Evolutionary conservation across 2,888 invertebrate genomes (phyloP).

Genomic region (Argynnis bischoffii): DNA sequence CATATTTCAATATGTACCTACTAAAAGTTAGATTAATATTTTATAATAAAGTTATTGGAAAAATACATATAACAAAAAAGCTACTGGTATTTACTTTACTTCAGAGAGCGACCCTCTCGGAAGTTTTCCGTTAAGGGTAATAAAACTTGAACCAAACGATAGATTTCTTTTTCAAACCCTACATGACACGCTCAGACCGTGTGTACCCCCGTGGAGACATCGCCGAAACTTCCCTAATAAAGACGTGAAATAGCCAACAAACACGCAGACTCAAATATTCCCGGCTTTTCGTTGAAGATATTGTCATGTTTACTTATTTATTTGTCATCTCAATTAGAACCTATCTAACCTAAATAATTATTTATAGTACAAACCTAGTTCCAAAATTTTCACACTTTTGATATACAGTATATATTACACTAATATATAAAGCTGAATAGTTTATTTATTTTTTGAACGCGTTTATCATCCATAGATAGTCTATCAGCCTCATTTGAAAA

Average conservation of each 20-base stretch:
- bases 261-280: slow-evolving; percentile 40
- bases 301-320: not conserved
- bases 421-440: too few species aligned
- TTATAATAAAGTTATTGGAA: too few species aligned
- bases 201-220: slow-evolving; percentile 64
- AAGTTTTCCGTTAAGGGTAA: slow-evolving; percentile 31
- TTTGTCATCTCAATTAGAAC: not conserved
- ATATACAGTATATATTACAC: too few species aligned
- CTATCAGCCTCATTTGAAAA: too few species aligned
- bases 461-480: too few species aligned
- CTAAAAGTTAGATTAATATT: too few species aligned
- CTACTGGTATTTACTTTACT: slow-evolving; percentile 11
- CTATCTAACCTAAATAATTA: too few species aligned
- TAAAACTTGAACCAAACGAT: slow-evolving; percentile 40
- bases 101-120: slow-evolving; percentile 19
- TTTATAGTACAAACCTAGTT: too few species aligned
- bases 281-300: not conserved
- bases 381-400: too few species aligned
- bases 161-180: slow-evolving; percentile 34
- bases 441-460: too few species aligned
- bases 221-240: slow-evolving; percentile 57
- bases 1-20: too few species aligned
- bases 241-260: slow-evolving; percentile 49
- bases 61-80: slow-evolving; percentile 1
- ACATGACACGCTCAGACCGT: slow-evolving; percentile 45